Conservation (phyloP, 2,797 vertebrate species). For the Bradypus variegatus region DNA sequence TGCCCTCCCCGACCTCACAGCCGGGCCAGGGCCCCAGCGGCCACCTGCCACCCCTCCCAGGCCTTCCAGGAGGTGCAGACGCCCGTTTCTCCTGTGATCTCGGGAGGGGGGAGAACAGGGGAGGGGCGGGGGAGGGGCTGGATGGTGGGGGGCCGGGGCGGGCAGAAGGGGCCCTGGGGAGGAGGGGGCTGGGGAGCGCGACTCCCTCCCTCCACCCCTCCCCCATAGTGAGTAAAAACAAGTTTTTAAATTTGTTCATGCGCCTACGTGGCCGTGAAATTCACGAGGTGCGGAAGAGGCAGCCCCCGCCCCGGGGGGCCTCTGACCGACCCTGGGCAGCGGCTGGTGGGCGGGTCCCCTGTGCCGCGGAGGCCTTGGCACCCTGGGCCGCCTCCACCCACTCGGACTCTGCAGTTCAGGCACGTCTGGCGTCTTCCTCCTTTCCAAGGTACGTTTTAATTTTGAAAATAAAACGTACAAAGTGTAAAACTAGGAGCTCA, state of each 20-base stretch:
- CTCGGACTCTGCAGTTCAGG: neutral
- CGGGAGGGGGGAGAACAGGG: fast-evolving
- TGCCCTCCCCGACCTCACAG: neutral
- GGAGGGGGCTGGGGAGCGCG: too few relatives aligned
- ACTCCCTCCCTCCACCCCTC: neutral
- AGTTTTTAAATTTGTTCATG: neutral
- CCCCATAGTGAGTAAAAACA: neutral
- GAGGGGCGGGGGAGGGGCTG: neutral
- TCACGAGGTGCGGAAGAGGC: neutral
- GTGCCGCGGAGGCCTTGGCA: neutral
- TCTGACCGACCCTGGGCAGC: too few relatives aligned
- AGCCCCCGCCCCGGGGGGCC: too few relatives aligned
- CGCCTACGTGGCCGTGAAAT: neutral
- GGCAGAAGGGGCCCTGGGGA: neutral
- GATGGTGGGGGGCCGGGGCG: too few relatives aligned
- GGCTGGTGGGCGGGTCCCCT: too few relatives aligned
- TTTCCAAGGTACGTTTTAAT: neutral
- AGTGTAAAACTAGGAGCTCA: neutral
- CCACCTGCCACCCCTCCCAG: conserved; percentile 13
- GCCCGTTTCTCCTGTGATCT: neutral
- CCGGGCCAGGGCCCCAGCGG: neutral
- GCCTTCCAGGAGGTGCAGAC: neutral
- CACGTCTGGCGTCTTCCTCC: fast-evolving
- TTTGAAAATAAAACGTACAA: neutral
- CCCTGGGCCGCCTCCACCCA: neutral